A percentile compares a stretch with the other conserved stretches of the same genome.
Evolutionary conservation across 2,888 invertebrate genomes (phyloP).

Genomic region (Diarsia brunnea): DNA sequence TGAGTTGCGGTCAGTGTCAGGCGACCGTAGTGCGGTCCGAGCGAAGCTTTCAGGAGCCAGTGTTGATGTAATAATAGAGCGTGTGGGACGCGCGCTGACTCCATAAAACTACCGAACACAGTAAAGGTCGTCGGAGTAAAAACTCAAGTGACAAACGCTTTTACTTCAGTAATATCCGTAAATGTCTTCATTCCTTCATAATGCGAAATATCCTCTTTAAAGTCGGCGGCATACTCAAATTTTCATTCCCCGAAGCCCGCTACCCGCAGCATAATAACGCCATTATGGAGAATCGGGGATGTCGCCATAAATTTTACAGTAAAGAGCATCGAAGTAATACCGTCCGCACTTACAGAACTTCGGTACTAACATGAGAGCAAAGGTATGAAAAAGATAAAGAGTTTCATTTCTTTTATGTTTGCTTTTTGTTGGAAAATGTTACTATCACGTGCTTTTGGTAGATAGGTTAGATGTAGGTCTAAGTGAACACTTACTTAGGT

Average conservation of each 20-base stretch:
- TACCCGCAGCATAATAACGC: conserved; percentile 73
- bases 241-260: conserved; percentile 71
- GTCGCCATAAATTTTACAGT: conserved; percentile 75
- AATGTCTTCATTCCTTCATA: conserved; percentile 64
- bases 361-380: conserved; percentile 54
- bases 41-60: conserved; percentile 65
- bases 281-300: conserved; percentile 75
- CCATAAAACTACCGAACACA: conserved; percentile 36
- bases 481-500: neutral
- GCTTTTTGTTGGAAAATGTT: neutral
- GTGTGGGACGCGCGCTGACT: conserved; percentile 53
- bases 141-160: conserved; percentile 36
- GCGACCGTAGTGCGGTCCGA: conserved; percentile 65
- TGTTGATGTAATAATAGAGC: conserved; percentile 67
- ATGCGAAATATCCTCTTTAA: conserved; percentile 62
- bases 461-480: neutral
- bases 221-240: conserved; percentile 69
- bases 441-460: conserved; percentile 2
- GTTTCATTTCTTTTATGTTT: conserved; percentile 22
- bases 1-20: conserved; percentile 62
- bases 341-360: conserved; percentile 65
- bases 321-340: conserved; percentile 71
- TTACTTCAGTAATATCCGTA: conserved; percentile 46
- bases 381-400: conserved; percentile 36
- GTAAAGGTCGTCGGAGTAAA: conserved; percentile 36